These are phyloP conservation scores for Chrysina gloriosa DNA, from an alignment of 2,888 invertebrate genomes.

Conservation along the genomic window DNA sequence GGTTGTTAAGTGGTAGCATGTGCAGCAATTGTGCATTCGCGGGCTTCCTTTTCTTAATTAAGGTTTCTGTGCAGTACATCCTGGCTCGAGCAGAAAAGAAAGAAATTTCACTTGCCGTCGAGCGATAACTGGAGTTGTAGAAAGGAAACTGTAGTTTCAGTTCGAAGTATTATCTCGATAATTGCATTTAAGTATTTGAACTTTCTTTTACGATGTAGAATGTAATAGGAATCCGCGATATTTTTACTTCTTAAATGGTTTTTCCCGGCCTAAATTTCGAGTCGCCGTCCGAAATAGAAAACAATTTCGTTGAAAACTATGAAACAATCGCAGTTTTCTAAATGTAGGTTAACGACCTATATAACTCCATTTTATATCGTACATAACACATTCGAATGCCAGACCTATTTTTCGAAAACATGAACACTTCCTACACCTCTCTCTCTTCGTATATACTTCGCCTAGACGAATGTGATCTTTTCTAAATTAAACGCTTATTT, in stretches of 20 bases:
- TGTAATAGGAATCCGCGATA: neutral
- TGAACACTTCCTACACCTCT: neutral
- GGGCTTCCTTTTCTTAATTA: neutral
- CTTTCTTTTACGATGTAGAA: too few species aligned
- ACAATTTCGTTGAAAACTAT: too few species aligned
- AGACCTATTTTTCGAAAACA: neutral
- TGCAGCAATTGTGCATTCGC: constrained; percentile 21
- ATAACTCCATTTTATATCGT: neutral
- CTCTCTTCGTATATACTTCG: neutral
- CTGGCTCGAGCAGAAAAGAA: constrained; percentile 1
- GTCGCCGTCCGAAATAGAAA: too few species aligned
- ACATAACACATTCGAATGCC: too few species aligned
- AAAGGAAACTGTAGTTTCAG: neutral
- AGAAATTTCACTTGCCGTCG: constrained; percentile 9
- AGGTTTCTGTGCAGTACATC: neutral
- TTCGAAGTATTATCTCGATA: neutral
- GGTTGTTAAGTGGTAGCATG: neutral
- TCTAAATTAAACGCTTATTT: too few species aligned
- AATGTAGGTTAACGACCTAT: constrained; percentile 20
- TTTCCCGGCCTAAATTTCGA: too few species aligned
- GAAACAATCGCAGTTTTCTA: too few species aligned
- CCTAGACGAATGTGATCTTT: too few species aligned
- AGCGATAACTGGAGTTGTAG: neutral
- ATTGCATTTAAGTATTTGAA: neutral
- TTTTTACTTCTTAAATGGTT: too few species aligned